These are phyloP conservation scores for Alethe castanea DNA, from an alignment of 2,113 vertebrate species.

Conservation along the genomic window DNA sequence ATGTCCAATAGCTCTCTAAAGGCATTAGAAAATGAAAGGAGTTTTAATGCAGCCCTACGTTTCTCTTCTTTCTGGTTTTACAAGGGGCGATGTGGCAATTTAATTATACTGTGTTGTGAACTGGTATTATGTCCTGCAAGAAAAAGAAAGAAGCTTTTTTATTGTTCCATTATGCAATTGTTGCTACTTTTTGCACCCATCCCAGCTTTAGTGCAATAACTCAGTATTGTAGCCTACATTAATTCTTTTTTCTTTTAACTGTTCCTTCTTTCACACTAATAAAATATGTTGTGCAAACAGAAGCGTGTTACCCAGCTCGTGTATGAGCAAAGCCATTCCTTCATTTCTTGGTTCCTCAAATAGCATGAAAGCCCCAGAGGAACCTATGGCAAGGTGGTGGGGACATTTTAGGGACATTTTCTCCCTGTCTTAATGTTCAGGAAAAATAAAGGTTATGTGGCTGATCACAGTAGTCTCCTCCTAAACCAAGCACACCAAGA, in stretches of 20 bases:
- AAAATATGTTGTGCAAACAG: not conserved
- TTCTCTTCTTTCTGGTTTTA: conserved; percentile 57
- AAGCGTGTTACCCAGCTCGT: not conserved
- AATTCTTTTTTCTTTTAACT: not conserved
- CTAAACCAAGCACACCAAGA: not conserved
- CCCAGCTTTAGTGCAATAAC: conserved; percentile 26
- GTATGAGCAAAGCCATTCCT: not conserved
- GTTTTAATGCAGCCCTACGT: conserved; percentile 57
- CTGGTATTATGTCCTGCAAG: conserved; percentile 34
- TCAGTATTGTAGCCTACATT: not conserved
- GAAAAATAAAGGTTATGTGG: not conserved
- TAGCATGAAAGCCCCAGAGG: not conserved
- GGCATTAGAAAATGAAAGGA: conserved; percentile 47
- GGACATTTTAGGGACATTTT: not conserved
- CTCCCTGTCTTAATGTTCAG: not conserved
- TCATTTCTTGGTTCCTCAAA: not conserved
- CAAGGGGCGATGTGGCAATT: conserved; percentile 17
- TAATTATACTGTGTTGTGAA: conserved; percentile 56
- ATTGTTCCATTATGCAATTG: conserved; percentile 49
- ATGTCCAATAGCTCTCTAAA: conserved; percentile 50
- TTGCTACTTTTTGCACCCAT: conserved; percentile 19
- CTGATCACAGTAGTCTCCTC: not conserved
- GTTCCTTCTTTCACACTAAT: not conserved
- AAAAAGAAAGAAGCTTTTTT: conserved; percentile 47
- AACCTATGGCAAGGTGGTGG: not conserved